A percentile compares a stretch with the other conserved stretches of the same genome.
Evolutionary conservation across 2,113 vertebrate genomes (phyloP).

Genomic region (Cisticola juncidis): DNA sequence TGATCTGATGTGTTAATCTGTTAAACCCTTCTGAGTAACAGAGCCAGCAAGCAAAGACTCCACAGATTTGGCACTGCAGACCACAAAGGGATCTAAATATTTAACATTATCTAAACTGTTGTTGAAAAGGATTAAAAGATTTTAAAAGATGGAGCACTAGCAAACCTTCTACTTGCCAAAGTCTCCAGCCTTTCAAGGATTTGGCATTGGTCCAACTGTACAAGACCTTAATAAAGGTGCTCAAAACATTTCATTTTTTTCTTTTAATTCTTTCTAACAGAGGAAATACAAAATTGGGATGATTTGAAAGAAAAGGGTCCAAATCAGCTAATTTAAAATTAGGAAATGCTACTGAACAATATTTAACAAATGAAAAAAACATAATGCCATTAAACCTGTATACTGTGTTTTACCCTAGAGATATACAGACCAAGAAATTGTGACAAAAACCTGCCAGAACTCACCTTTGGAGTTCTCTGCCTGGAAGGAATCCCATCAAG

Average conservation of each 20-base stretch:
- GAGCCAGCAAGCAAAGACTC: not conserved
- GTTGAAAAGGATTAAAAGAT: not conserved
- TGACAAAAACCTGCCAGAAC: not conserved
- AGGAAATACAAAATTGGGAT: not conserved
- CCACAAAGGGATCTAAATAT: not conserved
- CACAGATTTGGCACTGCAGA: not conserved
- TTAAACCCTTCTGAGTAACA: not conserved
- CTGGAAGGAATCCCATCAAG: conserved; percentile 96
- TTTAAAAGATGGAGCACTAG: not conserved
- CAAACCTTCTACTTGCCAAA: not conserved
- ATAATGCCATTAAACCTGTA: not conserved
- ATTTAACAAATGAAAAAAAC: not conserved
- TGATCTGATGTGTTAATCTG: not conserved
- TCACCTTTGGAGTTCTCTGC: conserved; percentile 95
- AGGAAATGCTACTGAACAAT: not conserved
- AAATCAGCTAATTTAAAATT: not conserved
- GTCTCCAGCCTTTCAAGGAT: not conserved
- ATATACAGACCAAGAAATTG: not conserved
- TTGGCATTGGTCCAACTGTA: not conserved
- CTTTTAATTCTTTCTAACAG: not conserved
- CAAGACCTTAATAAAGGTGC: not conserved
- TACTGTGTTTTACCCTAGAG: rapidly evolving
- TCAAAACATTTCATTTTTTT: not conserved
- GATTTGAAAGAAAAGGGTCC: not conserved
- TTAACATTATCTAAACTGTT: conserved; percentile 8